phyloP scores from a whole-genome alignment of 2,888 invertebrate species.

The Acleris emargana region DNA sequence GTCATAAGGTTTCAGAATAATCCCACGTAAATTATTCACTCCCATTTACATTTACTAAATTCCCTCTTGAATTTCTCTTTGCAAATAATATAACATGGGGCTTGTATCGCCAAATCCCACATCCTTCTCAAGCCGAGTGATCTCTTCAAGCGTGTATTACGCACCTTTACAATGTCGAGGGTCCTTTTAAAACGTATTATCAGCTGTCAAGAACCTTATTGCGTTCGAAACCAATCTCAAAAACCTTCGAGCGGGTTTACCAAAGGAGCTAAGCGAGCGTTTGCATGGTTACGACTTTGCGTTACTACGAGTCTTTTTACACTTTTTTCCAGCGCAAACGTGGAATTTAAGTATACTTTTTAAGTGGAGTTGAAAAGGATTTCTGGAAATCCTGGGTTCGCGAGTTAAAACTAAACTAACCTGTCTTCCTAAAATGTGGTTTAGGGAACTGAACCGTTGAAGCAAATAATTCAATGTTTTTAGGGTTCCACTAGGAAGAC shows the following conservation, averaged over 20 bases:
- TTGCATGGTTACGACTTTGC: no score
- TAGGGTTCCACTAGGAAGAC: no score
- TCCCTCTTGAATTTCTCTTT: neutral
- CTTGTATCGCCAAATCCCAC: conserved; percentile 1
- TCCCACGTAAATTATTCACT: neutral
- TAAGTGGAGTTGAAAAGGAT: no score
- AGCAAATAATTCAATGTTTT: no score
- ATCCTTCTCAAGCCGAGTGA: conserved; percentile 1
- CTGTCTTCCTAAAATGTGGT: no score
- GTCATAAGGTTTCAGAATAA: neutral
- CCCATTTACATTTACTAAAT: neutral
- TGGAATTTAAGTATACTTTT: no score
- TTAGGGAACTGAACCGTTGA: no score
- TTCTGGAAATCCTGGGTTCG: no score
- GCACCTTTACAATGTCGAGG: conserved; percentile 22
- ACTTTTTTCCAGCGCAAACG: no score
- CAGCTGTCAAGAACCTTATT: conserved; percentile 14
- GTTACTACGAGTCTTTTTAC: no score
- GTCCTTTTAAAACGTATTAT: conserved; percentile 18
- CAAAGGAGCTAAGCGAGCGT: neutral
- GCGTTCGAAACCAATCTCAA: conserved; percentile 1
- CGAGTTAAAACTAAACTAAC: no score
- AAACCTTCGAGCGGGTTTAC: neutral
- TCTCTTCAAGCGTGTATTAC: conserved; percentile 9
- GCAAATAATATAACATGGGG: neutral